A percentile compares a stretch with the other conserved stretches of the same genome.
Evolutionary conservation across 2,888 invertebrate genomes (phyloP).

Genomic region (Hydropsyche betteni): DNA sequence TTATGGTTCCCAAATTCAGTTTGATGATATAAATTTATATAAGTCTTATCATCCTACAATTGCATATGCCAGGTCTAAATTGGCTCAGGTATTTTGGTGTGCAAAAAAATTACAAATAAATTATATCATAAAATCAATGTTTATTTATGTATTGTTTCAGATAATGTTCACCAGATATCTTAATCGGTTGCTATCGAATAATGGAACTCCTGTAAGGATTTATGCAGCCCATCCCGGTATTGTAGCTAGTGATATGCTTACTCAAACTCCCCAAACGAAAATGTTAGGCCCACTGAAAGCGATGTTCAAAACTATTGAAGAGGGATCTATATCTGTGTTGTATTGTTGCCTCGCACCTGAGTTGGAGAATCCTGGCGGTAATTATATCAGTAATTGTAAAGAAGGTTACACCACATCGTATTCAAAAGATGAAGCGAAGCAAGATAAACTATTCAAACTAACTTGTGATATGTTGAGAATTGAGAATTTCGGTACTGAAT

Average conservation of each 20-base stretch:
- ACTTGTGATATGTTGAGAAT: constrained; percentile 71
- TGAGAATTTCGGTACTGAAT: constrained; percentile 58
- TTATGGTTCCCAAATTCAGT: constrained; percentile 75
- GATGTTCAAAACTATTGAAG: constrained; percentile 81
- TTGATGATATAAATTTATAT: constrained; percentile 76
- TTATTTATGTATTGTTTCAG: constrained; percentile 58
- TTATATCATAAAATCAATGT: too few species aligned
- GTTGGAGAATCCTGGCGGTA: constrained; percentile 80
- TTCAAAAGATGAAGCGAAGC: constrained; percentile 68
- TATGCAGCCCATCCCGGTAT: constrained; percentile 89
- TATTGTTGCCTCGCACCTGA: constrained; percentile 80
- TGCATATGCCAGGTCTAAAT: constrained; percentile 85
- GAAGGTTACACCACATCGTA: constrained; percentile 66
- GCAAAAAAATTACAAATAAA: background rate
- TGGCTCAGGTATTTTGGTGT: constrained; percentile 76
- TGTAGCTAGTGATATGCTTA: constrained; percentile 83
- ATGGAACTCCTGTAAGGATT: constrained; percentile 69
- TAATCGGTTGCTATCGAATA: constrained; percentile 66
- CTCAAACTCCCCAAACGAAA: constrained; percentile 72
- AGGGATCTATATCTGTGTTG: constrained; percentile 82
- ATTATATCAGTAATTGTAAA: constrained; percentile 81
- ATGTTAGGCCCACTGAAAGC: constrained; percentile 71
- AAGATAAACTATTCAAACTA: constrained; percentile 74
- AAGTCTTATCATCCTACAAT: constrained; percentile 71
- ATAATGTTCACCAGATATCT: constrained; percentile 70